Evolutionary conservation across 2,797 vertebrate species (phyloP).

Genomic region (Acanthornis magna): DNA sequence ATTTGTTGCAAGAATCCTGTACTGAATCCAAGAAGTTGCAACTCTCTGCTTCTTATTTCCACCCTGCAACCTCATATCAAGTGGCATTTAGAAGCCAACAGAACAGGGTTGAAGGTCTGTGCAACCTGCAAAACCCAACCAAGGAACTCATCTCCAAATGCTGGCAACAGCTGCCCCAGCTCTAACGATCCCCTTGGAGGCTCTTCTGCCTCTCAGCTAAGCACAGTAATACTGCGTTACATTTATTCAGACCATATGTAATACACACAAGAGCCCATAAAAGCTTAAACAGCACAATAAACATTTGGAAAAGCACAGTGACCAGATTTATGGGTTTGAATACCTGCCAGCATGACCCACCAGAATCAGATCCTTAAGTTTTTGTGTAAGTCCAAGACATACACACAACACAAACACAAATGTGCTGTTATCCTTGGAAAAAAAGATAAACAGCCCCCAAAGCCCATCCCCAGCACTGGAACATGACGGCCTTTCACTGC

Average conservation of each 20-base stretch:
- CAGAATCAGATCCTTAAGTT: slow-evolving; percentile 62
- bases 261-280: slow-evolving; percentile 61
- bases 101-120: not conserved
- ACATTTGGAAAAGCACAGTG: slow-evolving; percentile 63
- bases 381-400: slow-evolving; percentile 46
- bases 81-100: not conserved
- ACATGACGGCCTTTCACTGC: not conserved
- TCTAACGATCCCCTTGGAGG: slow-evolving; percentile 34
- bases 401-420: slow-evolving; percentile 17
- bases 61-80: not conserved
- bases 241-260: slow-evolving; percentile 69
- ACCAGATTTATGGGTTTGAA: slow-evolving; percentile 65
- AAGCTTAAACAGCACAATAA: slow-evolving; percentile 72
- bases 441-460: slow-evolving; percentile 28
- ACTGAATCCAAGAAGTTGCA: not conserved
- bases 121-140: not conserved
- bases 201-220: slow-evolving; percentile 46
- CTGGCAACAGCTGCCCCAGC: not conserved
- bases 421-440: slow-evolving; percentile 25
- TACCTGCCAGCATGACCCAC: slow-evolving; percentile 65
- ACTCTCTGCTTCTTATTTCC: not conserved
- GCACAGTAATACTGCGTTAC: not conserved
- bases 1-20: not conserved
- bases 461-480: slow-evolving; percentile 17
- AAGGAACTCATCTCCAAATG: slow-evolving; percentile 18